phyloP scores from a whole-genome alignment of 2,797 vertebrate species.

The Sylvilagus floridanus region DNA sequence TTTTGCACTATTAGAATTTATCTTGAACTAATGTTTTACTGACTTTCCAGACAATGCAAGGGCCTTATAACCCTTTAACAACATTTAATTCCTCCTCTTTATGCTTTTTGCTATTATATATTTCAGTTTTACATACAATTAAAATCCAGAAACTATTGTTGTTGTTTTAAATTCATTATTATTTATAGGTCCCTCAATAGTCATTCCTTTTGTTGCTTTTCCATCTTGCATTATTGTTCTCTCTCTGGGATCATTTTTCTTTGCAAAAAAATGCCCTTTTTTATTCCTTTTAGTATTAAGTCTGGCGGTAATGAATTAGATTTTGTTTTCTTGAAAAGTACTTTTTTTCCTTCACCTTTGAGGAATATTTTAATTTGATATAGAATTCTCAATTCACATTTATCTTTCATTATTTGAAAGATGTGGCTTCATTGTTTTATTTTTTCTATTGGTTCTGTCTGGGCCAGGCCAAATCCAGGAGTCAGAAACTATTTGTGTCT shows the following conservation, averaged over 20 bases:
- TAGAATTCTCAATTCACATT: not conserved
- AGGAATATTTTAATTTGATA: not conserved
- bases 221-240: not conserved
- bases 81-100: not conserved
- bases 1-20: constrained; percentile 8
- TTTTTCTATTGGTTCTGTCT: not conserved
- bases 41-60: not conserved
- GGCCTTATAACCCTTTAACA: not conserved
- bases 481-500: no score
- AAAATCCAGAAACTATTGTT: not conserved
- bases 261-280: not conserved
- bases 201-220: not conserved
- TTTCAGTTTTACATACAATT: not conserved
- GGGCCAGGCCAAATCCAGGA: no score
- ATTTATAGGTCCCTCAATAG: not conserved
- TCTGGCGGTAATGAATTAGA: not conserved
- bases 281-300: not conserved
- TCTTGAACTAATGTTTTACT: constrained; percentile 39
- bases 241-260: not conserved
- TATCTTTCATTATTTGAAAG: not conserved
- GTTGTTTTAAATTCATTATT: not conserved
- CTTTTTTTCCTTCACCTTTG: not conserved
- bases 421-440: not conserved
- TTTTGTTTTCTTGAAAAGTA: not conserved
- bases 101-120: not conserved